Evolutionary conservation across 2,797 vertebrate species (phyloP), one percentile per base, ranked within the genome.

Genomic region (Smutsia gigantea): DNA sequence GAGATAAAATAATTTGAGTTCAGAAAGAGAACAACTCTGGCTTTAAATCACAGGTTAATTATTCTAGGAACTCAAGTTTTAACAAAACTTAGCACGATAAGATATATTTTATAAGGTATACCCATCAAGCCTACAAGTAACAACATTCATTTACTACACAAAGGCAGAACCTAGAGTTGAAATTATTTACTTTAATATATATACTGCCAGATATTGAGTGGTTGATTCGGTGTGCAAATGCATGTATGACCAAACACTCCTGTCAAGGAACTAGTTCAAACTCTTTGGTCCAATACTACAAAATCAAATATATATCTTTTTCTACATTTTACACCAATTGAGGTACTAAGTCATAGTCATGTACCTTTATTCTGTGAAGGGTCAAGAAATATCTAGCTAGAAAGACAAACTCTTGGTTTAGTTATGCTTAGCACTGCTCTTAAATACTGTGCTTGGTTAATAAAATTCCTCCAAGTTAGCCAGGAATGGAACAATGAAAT

Each of bases 391-490:
- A 31, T 87, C 57, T 87, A 79, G 53, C 59, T 39, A 93, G n/a
- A 83, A 94, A 90, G 31, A 88, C 27, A 93, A 84, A 94, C 64
- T 82, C 39, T 88, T 82, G 31, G 59, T 57, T 92, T 55, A 57
- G 68, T 29, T 89, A 90, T 71, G 23, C 21, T 82, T 83, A 91
- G n/a, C 15, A 71, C 29, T 15, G 27, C 79, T 74, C 64, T 79
- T 87, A 90, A 95, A 95, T 86, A 75, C 7, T 93, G n/a, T 57
- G 46, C 55, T 87, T 81, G 77, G 23, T 95, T 74, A 92, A 89
- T 46, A 89, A 93, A 85, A 81, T 64, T 87, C 46, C 87, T 68
- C 39, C 59, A 94, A 64, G 71, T 92, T 77, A 83, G 31, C 81
- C 17, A 69, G 69, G 91, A 95, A 51, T 19, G 53, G 17, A 75